phyloP scores from a whole-genome alignment of 1,140 invertebrate genomes.

The Helicoverpa zea region DNA sequence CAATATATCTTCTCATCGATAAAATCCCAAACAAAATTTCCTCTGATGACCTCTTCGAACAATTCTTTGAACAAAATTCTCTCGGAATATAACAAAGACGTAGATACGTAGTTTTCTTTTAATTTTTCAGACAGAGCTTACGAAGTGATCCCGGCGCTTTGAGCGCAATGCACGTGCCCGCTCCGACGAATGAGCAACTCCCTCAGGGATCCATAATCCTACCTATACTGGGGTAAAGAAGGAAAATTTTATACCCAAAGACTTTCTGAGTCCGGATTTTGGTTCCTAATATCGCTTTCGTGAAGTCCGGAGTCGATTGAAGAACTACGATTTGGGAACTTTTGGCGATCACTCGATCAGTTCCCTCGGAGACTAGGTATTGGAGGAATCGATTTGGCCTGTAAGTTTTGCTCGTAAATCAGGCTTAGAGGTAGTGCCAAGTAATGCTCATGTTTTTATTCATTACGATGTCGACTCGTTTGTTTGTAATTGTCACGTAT shows the following conservation, averaged over 20 bases:
- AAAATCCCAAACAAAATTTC: conserved; percentile 18
- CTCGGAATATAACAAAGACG: conserved; percentile 25
- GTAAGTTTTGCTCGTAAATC: conserved; percentile 41
- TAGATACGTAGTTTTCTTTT: conserved; percentile 51
- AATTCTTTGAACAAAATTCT: conserved; percentile 35
- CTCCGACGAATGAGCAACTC: conserved; percentile 39
- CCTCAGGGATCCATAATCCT: conserved; percentile 46
- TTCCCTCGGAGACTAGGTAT: conserved; percentile 15
- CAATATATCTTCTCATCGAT: conserved; percentile 2
- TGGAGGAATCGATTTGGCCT: conserved; percentile 24
- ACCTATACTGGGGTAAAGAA: conserved; percentile 37
- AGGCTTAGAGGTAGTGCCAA: conserved; percentile 27
- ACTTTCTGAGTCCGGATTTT: conserved; percentile 31
- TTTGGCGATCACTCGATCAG: conserved; percentile 13
- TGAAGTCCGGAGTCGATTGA: conserved; percentile 35
- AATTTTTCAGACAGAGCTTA: conserved; percentile 57
- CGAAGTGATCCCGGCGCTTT: conserved; percentile 50
- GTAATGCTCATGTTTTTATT: conserved; percentile 34
- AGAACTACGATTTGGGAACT: conserved; percentile 28
- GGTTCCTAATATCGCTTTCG: conserved; percentile 27
- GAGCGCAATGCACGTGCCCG: conserved; percentile 49
- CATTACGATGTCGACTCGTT: conserved; percentile 4
- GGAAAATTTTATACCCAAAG: conserved; percentile 40
- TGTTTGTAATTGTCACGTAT: conserved; percentile 25
- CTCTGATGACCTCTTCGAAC: conserved; percentile 29